phyloP scores from a whole-genome alignment of 2,113 vertebrate species.

The Grammomys surdaster region DNA sequence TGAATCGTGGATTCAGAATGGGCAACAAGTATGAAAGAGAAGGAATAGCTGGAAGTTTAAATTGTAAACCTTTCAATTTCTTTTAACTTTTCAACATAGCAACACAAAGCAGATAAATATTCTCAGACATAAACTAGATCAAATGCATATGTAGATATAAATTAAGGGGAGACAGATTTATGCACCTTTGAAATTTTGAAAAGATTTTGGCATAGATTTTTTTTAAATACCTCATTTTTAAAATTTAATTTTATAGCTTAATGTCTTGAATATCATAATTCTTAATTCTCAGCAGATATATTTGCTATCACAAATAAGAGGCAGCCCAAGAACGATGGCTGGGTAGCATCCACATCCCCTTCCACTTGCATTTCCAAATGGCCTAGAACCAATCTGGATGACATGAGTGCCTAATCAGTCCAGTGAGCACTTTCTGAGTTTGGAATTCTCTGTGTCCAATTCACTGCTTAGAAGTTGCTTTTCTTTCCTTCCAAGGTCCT shows the following conservation, averaged over 20 bases:
- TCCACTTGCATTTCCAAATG: neutral
- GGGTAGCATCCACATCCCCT: neutral
- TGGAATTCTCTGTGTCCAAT: neutral
- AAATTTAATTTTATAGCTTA: neutral
- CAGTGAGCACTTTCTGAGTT: neutral
- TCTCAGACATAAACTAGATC: constrained; percentile 33
- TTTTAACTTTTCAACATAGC: constrained; percentile 30
- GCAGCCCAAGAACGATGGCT: neutral
- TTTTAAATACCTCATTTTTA: neutral
- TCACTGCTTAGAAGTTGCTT: neutral
- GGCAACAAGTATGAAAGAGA: neutral
- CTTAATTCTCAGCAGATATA: neutral
- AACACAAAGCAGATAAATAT: neutral
- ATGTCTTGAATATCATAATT: neutral
- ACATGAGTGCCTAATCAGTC: neutral
- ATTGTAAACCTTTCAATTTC: neutral
- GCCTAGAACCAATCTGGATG: neutral
- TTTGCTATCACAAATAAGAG: neutral
- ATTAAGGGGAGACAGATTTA: neutral
- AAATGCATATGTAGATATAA: neutral
- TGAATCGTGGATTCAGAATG: neutral
- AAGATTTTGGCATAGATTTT: neutral
- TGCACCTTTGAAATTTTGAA: neutral
- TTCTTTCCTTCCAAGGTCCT: neutral
- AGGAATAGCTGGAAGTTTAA: neutral